Evolutionary conservation across 2,797 vertebrate species (phyloP), one percentile per base, ranked within the genome.

Genomic region (Austrolebias charrua): DNA sequence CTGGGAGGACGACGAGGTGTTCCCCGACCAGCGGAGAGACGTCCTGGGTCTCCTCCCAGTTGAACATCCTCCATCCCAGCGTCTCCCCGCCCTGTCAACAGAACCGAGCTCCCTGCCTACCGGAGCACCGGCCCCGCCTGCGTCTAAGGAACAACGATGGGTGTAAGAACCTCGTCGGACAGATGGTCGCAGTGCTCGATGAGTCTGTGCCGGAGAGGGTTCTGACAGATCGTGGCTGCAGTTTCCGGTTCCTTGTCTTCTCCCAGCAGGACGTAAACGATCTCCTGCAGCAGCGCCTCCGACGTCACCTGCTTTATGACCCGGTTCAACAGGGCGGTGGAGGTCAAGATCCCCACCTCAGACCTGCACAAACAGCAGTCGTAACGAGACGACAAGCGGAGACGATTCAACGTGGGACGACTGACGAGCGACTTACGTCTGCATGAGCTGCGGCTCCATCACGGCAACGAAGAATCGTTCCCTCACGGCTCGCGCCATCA

Each of bases 181-280:
- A 99, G 95, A 82, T 99, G 98, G 86, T 99, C 96, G 51, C 98
- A 99, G 87, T 99, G 98, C 72, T 97, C 97, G 0, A 99, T 96
- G 73, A 99, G 89, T 73, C 96, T 83, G 86, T 98, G 94, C 70
- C 96, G 87, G 53, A 99, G 81, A 0, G 95, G 95, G 62, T 91
- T 91, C 50, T 91, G 94, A 71, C 89, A 84, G 24, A 95, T 79
- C 16, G 92, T 88, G 0, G 89, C 60, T 18, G 80, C 66, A 3
- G 92, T 95, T 84, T 99, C 97, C 0, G 95, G 91, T 43, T 93
- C 94, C 1, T 86, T 92, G 35, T 95, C 92, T 51, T 97, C 96
- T 28, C 97, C 97, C 18, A 99, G 92, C 59, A 99, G 92, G 64
- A 99, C 98, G 89, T 90, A 93, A 60, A 98, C 93, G 54, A 92